phyloP scores from a whole-genome alignment of 1,140 invertebrate species.

The Drosophila sp. region DNA sequence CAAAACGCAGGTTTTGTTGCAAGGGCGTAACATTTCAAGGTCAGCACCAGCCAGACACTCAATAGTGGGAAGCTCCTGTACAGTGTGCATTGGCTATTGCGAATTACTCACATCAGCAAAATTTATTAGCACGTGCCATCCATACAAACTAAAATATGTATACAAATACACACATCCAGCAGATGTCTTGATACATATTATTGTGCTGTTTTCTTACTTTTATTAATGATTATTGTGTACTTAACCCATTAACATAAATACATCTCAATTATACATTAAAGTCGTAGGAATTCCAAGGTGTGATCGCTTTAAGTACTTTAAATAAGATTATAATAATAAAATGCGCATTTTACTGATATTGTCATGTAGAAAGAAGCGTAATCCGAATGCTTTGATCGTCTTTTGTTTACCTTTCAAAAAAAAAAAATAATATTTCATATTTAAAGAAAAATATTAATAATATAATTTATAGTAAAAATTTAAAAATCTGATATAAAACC shows the following conservation, averaged over 20 bases:
- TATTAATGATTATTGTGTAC: constrained; percentile 2
- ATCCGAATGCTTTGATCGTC: neutral
- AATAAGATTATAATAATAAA: constrained; percentile 23
- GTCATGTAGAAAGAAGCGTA: constrained; percentile 1
- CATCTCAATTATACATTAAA: constrained; percentile 10
- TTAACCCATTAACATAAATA: constrained; percentile 52
- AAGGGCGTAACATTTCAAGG: constrained; percentile 26
- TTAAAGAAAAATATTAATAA: too few species aligned
- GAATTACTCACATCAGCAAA: neutral
- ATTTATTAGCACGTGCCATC: constrained; percentile 36
- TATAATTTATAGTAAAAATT: too few species aligned
- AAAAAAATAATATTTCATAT: too few species aligned
- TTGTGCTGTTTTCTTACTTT: neutral
- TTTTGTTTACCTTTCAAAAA: neutral
- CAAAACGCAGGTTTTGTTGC: neutral
- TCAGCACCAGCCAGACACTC: constrained; percentile 11
- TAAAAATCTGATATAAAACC: too few species aligned
- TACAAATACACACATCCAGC: constrained; percentile 13
- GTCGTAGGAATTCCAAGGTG: constrained; percentile 41
- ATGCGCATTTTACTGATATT: constrained; percentile 6
- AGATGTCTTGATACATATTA: too few species aligned
- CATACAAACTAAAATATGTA: neutral
- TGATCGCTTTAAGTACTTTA: constrained; percentile 14
- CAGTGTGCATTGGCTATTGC: constrained; percentile 1
- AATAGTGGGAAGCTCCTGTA: constrained; percentile 1